These are phyloP conservation scores for Ypsolopha scabrella DNA, from an alignment of 2,888 invertebrate species.

Conservation along the genomic window DNA sequence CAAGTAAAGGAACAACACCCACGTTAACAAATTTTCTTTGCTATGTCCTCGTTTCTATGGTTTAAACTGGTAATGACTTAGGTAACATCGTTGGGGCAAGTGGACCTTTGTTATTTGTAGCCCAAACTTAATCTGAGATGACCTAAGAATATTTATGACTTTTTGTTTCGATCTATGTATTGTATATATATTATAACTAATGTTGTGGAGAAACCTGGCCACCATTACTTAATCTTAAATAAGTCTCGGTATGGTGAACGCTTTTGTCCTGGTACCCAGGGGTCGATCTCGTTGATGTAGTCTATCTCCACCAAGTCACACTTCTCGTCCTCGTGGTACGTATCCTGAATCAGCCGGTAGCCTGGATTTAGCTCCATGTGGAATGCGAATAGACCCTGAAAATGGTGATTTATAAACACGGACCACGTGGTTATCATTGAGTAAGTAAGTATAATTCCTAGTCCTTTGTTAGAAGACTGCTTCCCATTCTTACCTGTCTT, in stretches of 20 bases:
- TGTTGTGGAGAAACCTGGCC: background rate
- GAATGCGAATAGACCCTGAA: conserved; percentile 65
- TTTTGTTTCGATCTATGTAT: no score
- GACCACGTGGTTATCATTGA: background rate
- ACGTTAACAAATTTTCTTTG: no score
- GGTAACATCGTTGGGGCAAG: no score
- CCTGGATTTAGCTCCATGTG: conserved; percentile 69
- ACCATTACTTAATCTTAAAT: conserved; percentile 63
- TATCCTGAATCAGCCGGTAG: conserved; percentile 69
- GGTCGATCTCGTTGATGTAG: conserved; percentile 63
- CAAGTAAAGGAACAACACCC: no score
- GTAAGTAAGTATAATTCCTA: background rate
- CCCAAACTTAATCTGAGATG: no score
- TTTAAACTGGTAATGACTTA: no score
- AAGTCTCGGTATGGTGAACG: conserved; percentile 64
- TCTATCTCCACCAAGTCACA: conserved; percentile 71
- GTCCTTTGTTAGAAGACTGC: background rate
- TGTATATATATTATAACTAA: no score
- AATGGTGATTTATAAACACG: background rate
- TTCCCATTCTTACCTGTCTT: conserved; percentile 27
- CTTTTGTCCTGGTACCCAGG: conserved; percentile 66
- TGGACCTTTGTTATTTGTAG: no score
- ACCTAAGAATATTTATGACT: no score
- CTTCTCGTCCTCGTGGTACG: conserved; percentile 71
- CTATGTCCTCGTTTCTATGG: no score